These are phyloP conservation scores for Penaeus chinensis DNA, from an alignment of 1,140 invertebrate species.

Conservation along the genomic window DNA sequence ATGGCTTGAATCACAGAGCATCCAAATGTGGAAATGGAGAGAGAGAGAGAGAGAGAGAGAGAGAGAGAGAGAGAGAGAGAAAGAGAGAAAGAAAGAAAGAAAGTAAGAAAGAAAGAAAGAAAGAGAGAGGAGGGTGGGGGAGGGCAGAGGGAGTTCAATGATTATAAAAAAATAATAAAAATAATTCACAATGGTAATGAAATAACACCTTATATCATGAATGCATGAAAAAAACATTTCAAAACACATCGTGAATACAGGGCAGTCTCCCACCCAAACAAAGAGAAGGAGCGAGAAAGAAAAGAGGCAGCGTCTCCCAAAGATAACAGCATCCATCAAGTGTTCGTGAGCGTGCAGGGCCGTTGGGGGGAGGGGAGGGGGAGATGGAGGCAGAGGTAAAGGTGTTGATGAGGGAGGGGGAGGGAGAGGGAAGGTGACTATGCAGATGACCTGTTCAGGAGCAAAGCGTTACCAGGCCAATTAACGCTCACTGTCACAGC, in stretches of 20 bases:
- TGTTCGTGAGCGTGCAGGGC: too few species aligned
- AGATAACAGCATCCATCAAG: too few species aligned
- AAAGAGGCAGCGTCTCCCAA: too few species aligned
- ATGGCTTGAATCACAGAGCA: too few species aligned
- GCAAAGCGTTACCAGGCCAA: too few species aligned
- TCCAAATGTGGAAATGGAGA: too few species aligned
- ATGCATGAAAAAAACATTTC: background rate
- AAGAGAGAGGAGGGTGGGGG: background rate
- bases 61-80: background rate
- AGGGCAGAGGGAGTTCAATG: background rate
- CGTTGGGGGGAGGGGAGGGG: background rate
- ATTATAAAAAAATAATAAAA: background rate
- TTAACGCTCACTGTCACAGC: too few species aligned
- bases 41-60: background rate
- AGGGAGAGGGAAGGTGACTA: background rate
- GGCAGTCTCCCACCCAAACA: too few species aligned
- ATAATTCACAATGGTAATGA: background rate
- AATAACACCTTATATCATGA: too few species aligned
- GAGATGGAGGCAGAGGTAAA: background rate
- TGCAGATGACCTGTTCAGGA: background rate
- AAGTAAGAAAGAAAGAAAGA: background rate
- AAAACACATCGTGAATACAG: background rate
- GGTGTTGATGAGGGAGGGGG: background rate
- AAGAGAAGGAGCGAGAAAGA: too few species aligned
- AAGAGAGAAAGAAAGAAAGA: background rate